Base-by-base conservation (phyloP, 2,888 invertebrate genomes). In the Deilephila elpenor region DNA sequence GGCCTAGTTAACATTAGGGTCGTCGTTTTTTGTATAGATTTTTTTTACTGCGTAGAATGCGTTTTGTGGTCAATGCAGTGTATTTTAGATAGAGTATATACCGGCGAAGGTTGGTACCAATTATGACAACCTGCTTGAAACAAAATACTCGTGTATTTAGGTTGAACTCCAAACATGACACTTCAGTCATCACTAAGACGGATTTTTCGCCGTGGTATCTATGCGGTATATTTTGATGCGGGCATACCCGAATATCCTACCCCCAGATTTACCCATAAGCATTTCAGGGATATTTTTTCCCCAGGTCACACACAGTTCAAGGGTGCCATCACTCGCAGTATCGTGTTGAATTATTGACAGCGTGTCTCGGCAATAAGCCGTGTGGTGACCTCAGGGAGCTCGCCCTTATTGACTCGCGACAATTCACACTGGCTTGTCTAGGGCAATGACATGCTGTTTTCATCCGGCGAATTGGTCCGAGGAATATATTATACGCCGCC, bases 401-500 rank as follows among this genome's bases (percentile, higher is more conserved):
- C 75, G 74, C 79, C 79, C 79, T 75, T 80, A 77, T 80, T 80
- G 78, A 83, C 79, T 80, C 71, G 75, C 73, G 56, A 59, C 71
- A 64, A 29, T 70, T 34, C 29, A 60, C 51, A 72, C 56, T 59
- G 72, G 44, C 64, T 62, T 19, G 71, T 74, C 44, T 71, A 64
- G 75, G 71, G 32, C 72, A 71, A 72, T 64, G 75, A 73, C 73
- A 73, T 72, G 67, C 32, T 67, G 53, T 51, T 62, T 53, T 53
- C 51, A 32, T 64, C 56, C 62, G 62, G 56, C 34, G 56, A 56
- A 72, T 72, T 72, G 51, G 25, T 44, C 34, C 6, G 67, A 44
- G 20, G 25, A 64, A 37, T 62, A 32, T 20, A 62, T 32, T 72
- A 20, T 56, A 14, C 44, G 20, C 20, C 20, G 67, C 20, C 67